Evolutionary conservation across 2,888 invertebrate genomes (phyloP), one percentile per base, ranked within the genome.

Genomic region (Neocrepidodera transversa): DNA sequence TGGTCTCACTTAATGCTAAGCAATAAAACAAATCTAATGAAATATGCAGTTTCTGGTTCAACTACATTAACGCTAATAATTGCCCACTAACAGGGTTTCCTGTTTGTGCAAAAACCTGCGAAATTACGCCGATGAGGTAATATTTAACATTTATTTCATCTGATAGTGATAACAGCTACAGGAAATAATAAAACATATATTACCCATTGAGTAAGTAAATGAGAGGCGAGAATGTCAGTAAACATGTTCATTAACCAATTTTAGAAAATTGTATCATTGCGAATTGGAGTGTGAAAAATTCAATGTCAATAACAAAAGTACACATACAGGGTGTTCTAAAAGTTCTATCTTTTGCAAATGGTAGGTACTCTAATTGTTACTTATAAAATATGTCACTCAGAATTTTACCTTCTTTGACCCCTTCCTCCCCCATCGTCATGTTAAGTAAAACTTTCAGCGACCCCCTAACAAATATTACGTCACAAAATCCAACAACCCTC

Each of bases 111-210:
- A 50, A 50, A 13, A 13, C 18, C n/a, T 13, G 8, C 6, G 18
- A 49, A 32, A 36, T 32, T 17, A 28, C 16, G 35, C 14, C 30
- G 50, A 51, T 52, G 52, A 52, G 30, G 52, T 52, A 52, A 52
- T 18, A n/a, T 30, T 52, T 52, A 52, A 52, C 30, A n/a, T 16
- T 28, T 42, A 17, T 28, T 38, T 16, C 14, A 42, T 42, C 30
- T 30, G 42, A 28, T 11, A 17, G 11, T n/a, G n/a, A n/a, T n/a
- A n/a, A n/a, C n/a, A n/a, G 6, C 30, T 42, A 42, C 11, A 52
- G 52, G 52, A 52, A 28, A 52, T 52, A 18, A 52, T 30, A 30
- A 36, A 52, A 42, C n/a, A n/a, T 38, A 16, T 13, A 20, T 6
- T 30, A 30, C n/a, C 10, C 30, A n/a, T n/a, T 30, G 30, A n/a